Evolutionary conservation across 2,797 vertebrate genomes (phyloP).

Genomic region (Macroramphosus scolopax): DNA sequence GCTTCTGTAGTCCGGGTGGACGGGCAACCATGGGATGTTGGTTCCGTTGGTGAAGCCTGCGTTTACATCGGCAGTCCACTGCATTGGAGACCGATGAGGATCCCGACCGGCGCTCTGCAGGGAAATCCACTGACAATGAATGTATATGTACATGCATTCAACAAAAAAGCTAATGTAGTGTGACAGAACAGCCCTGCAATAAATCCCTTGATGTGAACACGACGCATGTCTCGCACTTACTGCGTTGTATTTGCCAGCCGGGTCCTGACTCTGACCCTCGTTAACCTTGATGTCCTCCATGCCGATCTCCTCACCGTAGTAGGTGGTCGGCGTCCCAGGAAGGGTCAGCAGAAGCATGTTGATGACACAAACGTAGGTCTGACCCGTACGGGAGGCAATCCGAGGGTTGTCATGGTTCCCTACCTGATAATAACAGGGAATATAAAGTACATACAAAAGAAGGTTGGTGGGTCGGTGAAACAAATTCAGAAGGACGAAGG

Average conservation of each 20-base stretch:
- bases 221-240: constrained; percentile 69
- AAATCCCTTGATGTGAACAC: neutral
- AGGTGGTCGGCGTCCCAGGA: constrained; percentile 91
- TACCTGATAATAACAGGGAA: too few species aligned
- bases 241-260: constrained; percentile 62
- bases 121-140: too few species aligned
- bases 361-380: constrained; percentile 76
- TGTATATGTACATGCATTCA: neutral
- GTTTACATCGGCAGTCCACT: constrained; percentile 83
- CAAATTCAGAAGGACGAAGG: too few species aligned
- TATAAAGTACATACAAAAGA: too few species aligned
- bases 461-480: too few species aligned
- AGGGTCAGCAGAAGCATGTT: constrained; percentile 96
- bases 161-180: neutral
- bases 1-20: constrained; percentile 77
- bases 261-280: constrained; percentile 71
- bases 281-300: constrained; percentile 85
- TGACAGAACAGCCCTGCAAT: constrained; percentile 7
- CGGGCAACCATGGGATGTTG: constrained; percentile 85
- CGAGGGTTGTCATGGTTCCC: constrained; percentile 86
- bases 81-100: constrained; percentile 91
- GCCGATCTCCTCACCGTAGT: constrained; percentile 98
- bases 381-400: constrained; percentile 84
- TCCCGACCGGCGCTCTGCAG: constrained; percentile 81
- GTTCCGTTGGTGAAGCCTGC: constrained; percentile 84